phyloP scores from a whole-genome alignment of 2,888 invertebrate genomes.

The Gisinianus flammeolus region DNA sequence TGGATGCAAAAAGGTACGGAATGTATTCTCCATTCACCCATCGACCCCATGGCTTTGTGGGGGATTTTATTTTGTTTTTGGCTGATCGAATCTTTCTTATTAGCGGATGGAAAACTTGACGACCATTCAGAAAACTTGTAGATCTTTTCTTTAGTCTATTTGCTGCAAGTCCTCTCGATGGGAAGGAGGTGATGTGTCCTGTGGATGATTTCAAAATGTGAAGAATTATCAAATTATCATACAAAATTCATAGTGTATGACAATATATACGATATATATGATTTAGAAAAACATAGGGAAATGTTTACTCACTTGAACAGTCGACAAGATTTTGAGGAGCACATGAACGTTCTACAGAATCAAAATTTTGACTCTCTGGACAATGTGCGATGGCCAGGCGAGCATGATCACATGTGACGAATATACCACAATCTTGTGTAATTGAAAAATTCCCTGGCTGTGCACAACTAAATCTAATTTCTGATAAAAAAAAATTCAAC shows the following conservation, averaged over 20 bases:
- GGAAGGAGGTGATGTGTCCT: not conserved
- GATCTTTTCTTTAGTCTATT: slow-evolving; percentile 3
- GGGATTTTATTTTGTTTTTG: not conserved
- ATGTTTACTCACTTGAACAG: slow-evolving; percentile 10
- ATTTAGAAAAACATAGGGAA: not conserved
- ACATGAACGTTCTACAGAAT: slow-evolving; percentile 6
- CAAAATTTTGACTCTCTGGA: not conserved
- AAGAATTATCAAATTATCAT: too few relatives aligned
- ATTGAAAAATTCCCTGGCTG: not conserved
- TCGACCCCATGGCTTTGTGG: slow-evolving; percentile 1
- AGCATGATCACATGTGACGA: not conserved
- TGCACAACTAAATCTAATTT: not conserved
- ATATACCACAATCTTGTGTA: not conserved
- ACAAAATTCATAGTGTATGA: too few relatives aligned
- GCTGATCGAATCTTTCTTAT: not conserved
- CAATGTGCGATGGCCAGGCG: not conserved
- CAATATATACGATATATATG: not conserved
- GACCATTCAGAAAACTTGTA: not conserved
- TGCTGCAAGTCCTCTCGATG: not conserved
- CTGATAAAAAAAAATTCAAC: not conserved
- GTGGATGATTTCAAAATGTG: not conserved
- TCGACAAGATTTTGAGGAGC: not conserved
- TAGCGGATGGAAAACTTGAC: too few relatives aligned
- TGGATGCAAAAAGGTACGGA: not conserved
- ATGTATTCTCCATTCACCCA: slow-evolving; percentile 4